A percentile compares a stretch with the other conserved stretches of the same genome.
Conservation (phyloP, 2,888 invertebrate species). For the Hypomecis atomaria region DNA sequence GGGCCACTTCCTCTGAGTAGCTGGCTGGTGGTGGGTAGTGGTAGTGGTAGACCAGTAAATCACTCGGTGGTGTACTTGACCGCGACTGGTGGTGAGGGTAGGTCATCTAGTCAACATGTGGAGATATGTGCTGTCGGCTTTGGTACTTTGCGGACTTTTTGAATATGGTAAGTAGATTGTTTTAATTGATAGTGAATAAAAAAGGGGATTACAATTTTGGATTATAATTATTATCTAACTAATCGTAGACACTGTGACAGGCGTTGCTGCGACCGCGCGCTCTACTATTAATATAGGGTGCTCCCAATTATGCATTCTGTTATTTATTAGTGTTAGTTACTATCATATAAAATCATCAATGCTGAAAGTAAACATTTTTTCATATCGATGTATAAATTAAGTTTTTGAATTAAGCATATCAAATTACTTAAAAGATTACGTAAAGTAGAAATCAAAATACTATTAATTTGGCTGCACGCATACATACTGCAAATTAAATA, state of each 20-base stretch:
- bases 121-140: slow-evolving; percentile 34
- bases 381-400: too few species aligned
- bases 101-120: slow-evolving; percentile 23
- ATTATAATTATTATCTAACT: neutral
- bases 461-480: too few species aligned
- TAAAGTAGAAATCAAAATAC: too few species aligned
- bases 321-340: too few species aligned
- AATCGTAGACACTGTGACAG: too few species aligned
- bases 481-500: too few species aligned
- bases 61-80: neutral
- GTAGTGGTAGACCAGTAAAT: slow-evolving; percentile 4
- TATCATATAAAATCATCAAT: too few species aligned
- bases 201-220: neutral
- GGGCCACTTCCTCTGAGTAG: slow-evolving; percentile 51
- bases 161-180: slow-evolving; percentile 59
- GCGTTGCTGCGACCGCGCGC: too few species aligned
- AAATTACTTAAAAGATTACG: too few species aligned
- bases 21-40: neutral
- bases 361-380: too few species aligned
- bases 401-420: too few species aligned
- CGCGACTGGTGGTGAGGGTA: slow-evolving; percentile 19
- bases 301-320: too few species aligned
- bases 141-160: slow-evolving; percentile 59
- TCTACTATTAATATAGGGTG: neutral
- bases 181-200: slow-evolving; percentile 2